Percentiles rank a stretch among this genome's conserved stretches.
Evolutionary conservation across 2,113 vertebrate genomes (phyloP).

Genomic region (Microtus richardsoni): DNA sequence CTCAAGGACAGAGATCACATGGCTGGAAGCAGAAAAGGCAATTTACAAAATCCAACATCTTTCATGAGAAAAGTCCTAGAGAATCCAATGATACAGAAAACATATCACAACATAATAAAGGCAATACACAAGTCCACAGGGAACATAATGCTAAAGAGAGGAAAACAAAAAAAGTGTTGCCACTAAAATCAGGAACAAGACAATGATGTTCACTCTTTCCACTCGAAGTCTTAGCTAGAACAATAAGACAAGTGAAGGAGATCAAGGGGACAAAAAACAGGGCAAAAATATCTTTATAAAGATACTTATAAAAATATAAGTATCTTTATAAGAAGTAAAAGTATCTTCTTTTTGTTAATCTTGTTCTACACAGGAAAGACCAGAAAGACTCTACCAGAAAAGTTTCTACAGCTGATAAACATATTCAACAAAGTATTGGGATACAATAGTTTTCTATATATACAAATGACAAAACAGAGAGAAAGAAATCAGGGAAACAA

Average conservation of each 20-base stretch:
- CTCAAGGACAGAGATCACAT: neutral
- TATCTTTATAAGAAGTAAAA: neutral
- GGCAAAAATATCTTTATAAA: neutral
- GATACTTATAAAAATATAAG: neutral
- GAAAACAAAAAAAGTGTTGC: neutral
- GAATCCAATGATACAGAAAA: neutral
- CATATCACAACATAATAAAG: neutral
- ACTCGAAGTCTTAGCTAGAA: neutral
- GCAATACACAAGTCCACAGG: neutral
- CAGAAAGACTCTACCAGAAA: neutral
- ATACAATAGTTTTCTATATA: neutral
- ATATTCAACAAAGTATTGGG: neutral
- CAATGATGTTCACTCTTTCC: neutral
- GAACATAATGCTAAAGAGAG: neutral
- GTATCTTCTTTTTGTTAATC: neutral
- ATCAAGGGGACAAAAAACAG: neutral
- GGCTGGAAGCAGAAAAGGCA: neutral
- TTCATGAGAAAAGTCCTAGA: neutral
- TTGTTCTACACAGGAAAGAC: neutral
- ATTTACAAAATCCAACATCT: neutral
- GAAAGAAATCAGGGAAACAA: neutral
- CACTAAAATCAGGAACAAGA: neutral
- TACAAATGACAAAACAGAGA: neutral
- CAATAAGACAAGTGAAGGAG: neutral
- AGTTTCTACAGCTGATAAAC: neutral